phyloP scores from a whole-genome alignment of 2,797 vertebrate genomes.

The Sebastes miniatus region DNA sequence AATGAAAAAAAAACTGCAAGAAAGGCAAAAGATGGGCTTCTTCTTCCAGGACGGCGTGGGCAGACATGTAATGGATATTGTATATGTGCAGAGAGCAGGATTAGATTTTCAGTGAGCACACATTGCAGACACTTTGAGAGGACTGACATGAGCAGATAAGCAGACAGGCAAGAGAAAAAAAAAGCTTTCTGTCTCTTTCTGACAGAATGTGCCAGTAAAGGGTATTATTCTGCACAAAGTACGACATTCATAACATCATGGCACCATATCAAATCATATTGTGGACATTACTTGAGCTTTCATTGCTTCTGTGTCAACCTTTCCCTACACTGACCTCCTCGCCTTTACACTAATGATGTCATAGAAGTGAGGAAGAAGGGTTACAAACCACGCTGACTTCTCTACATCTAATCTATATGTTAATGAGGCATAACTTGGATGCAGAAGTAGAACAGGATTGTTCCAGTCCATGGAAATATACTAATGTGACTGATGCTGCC shows the following conservation, averaged over 20 bases:
- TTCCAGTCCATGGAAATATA: constrained; percentile 1
- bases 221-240: not conserved
- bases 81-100: constrained; percentile 6
- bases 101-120: constrained; percentile 7
- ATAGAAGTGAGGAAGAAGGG: constrained; percentile 15
- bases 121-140: not conserved
- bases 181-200: not conserved
- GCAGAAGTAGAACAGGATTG: constrained; percentile 10
- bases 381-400: constrained; percentile 26
- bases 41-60: not conserved
- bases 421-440: constrained; percentile 56
- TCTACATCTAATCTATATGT: constrained; percentile 66
- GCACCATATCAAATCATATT: constrained; percentile 4
- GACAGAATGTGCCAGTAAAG: not conserved
- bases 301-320: constrained; percentile 9
- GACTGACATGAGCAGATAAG: not conserved
- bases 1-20: not conserved
- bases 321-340: not conserved
- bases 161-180: not conserved
- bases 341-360: constrained; percentile 36
- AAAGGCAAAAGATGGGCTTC: not conserved
- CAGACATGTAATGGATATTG: not conserved
- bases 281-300: not conserved
- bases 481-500: not conserved
- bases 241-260: not conserved